These are phyloP conservation scores for Aix galericulata DNA, from an alignment of 2,113 vertebrate genomes.

Conservation along the genomic window DNA sequence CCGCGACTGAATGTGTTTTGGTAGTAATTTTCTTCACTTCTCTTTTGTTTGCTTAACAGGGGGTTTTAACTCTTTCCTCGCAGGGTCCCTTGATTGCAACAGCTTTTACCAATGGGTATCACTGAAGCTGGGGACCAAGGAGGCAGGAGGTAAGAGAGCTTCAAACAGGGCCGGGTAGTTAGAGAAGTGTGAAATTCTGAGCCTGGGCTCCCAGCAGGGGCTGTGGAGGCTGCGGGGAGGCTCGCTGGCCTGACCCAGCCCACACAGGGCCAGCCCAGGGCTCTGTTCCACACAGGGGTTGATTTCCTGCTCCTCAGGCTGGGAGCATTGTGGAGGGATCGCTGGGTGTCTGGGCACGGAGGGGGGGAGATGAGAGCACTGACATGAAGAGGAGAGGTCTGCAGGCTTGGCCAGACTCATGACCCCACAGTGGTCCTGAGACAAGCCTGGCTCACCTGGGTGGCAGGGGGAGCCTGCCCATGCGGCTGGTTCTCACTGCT, in stretches of 20 bases:
- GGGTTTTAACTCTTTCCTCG: slow-evolving; percentile 42
- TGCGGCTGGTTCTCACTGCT: not conserved
- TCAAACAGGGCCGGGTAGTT: not conserved
- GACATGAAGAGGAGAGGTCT: not conserved
- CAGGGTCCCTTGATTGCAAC: slow-evolving; percentile 99
- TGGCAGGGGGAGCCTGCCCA: not conserved
- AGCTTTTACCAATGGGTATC: slow-evolving; percentile 99
- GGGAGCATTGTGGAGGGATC: not conserved
- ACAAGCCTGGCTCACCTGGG: not conserved
- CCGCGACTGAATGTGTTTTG: not conserved
- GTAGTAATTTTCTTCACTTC: not conserved
- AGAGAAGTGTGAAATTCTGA: not conserved
- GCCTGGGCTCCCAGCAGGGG: not conserved
- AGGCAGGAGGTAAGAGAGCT: slow-evolving; percentile 79
- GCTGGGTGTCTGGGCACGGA: not conserved
- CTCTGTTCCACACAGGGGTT: not conserved
- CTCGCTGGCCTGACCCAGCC: not conserved
- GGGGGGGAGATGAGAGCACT: not conserved
- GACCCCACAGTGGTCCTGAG: not conserved
- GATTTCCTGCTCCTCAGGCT: not conserved
- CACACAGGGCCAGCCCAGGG: not conserved
- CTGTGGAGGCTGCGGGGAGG: not conserved
- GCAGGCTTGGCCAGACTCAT: not conserved
- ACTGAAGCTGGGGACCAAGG: slow-evolving; percentile 86
- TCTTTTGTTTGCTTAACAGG: not conserved